phyloP scores from a whole-genome alignment of 2,888 invertebrate genomes.

The Beris chalybata region DNA sequence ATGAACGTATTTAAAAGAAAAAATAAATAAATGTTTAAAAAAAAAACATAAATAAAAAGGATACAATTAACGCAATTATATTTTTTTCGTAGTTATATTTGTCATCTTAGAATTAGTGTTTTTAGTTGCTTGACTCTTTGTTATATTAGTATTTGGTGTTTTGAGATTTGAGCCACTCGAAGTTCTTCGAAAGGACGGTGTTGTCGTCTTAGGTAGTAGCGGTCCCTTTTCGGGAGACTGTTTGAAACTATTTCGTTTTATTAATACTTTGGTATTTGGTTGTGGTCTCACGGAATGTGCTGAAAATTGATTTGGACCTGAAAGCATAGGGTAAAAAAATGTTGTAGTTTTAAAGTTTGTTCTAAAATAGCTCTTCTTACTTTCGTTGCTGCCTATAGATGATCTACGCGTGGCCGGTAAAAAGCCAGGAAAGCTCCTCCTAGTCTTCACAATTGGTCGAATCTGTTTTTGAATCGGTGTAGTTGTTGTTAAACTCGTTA shows the following conservation, averaged over 20 bases:
- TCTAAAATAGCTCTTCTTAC: not conserved
- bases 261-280: not conserved
- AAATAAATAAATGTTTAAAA: too few species aligned
- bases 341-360: not conserved
- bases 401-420: slow-evolving; percentile 5
- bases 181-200: slow-evolving; percentile 5
- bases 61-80: too few species aligned
- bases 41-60: too few species aligned
- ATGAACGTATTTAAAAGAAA: too few species aligned
- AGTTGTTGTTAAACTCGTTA: slow-evolving; percentile 4
- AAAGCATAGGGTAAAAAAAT: not conserved
- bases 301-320: slow-evolving; percentile 10
- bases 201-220: not conserved
- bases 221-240: not conserved
- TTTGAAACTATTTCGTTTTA: slow-evolving; percentile 23
- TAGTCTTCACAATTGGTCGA: slow-evolving; percentile 8
- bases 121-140: slow-evolving; percentile 20
- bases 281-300: not conserved
- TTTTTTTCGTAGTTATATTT: slow-evolving; percentile 2
- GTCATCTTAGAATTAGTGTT: slow-evolving; percentile 7
- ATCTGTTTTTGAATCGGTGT: not conserved
- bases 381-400: not conserved
- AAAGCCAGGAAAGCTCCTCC: slow-evolving; percentile 6
- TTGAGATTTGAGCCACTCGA: slow-evolving; percentile 19
- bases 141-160: slow-evolving; percentile 14